Evolutionary conservation across 1,140 invertebrate genomes (phyloP).

Genomic region (Antheraea mylitta): DNA sequence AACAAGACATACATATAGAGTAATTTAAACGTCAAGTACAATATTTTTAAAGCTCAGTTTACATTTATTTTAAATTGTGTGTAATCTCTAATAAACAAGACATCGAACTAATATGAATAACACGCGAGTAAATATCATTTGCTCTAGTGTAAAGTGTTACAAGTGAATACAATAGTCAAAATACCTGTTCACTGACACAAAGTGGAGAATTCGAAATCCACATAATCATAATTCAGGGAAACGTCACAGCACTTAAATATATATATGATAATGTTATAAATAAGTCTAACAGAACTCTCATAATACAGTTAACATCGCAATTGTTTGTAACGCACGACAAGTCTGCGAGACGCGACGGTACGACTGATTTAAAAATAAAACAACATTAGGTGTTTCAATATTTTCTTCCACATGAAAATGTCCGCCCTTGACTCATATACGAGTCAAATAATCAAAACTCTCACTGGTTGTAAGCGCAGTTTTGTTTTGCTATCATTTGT

Average conservation of each 20-base stretch:
- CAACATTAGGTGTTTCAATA: slow-evolving; percentile 27
- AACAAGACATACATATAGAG: too few species aligned
- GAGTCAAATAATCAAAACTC: not conserved
- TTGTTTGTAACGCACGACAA: not conserved
- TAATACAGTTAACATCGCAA: not conserved
- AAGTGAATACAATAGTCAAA: not conserved
- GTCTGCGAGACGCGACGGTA: not conserved
- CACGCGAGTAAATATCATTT: not conserved
- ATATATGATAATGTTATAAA: not conserved
- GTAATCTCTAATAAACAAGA: not conserved
- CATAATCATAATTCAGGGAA: not conserved
- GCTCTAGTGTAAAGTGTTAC: too few species aligned
- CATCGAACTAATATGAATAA: not conserved
- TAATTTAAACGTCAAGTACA: too few species aligned
- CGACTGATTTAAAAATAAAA: slow-evolving; percentile 8
- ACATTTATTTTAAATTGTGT: too few species aligned
- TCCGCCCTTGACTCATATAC: slow-evolving; percentile 55
- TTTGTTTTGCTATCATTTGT: not conserved
- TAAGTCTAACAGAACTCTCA: not conserved
- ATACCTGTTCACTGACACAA: not conserved
- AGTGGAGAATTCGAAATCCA: not conserved
- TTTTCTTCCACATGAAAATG: slow-evolving; percentile 54
- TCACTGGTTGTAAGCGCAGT: not conserved
- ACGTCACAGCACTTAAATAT: not conserved
- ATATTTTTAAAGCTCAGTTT: too few species aligned